Conservation (phyloP, 2,888 invertebrate genomes). For the Agrochola macilenta region DNA sequence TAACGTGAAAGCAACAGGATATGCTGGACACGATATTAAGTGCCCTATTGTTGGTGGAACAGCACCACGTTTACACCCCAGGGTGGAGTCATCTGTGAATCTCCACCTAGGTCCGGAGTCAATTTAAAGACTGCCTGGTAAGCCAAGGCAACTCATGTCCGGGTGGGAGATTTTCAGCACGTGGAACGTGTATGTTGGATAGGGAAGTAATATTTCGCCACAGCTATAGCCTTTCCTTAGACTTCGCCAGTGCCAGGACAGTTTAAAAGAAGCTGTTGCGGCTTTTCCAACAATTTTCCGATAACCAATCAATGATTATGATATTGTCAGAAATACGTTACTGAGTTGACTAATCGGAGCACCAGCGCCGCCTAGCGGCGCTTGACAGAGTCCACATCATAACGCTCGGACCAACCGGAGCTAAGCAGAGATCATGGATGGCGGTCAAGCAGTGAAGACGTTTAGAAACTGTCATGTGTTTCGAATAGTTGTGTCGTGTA, state of each 20-base stretch:
- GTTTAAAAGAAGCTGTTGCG: neutral
- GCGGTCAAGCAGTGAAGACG: too few relatives aligned
- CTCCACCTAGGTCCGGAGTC: neutral
- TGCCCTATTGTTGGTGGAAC: neutral
- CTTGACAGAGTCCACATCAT: too few relatives aligned
- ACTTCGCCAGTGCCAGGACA: neutral
- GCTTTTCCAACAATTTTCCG: too few relatives aligned
- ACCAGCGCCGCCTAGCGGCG: too few relatives aligned
- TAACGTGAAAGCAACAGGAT: neutral
- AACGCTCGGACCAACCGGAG: too few relatives aligned
- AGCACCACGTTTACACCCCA: neutral
- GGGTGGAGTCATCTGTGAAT: too few relatives aligned
- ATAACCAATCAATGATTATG: too few relatives aligned
- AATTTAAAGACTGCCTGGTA: neutral
- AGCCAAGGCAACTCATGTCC: neutral
- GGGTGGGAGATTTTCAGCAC: neutral
- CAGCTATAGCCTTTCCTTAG: neutral
- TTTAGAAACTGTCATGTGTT: too few relatives aligned
- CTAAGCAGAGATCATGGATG: too few relatives aligned
- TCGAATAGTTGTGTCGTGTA: too few relatives aligned
- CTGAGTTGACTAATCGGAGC: too few relatives aligned
- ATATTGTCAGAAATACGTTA: too few relatives aligned
- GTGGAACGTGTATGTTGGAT: neutral
- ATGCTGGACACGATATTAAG: neutral
- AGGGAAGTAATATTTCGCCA: neutral